A percentile compares a stretch with the other conserved stretches of the same genome.
These are phyloP conservation scores for Myzus persicae DNA, from an alignment of 1,140 invertebrate genomes.

Conservation along the genomic window DNA sequence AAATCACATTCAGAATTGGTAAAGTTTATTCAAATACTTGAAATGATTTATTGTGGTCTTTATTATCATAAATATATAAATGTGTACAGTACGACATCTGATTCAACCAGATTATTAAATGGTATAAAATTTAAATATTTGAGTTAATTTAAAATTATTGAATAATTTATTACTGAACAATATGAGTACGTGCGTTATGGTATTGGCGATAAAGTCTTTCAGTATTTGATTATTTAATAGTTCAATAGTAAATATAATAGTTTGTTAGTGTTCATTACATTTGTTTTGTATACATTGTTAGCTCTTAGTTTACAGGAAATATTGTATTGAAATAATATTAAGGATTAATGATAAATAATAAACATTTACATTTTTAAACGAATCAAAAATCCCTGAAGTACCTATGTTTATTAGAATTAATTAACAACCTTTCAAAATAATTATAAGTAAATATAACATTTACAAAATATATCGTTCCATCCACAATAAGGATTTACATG, in stretches of 20 bases:
- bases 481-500: neutral
- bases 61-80: neutral
- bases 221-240: neutral
- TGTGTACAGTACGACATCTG: neutral
- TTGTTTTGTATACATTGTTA: neutral
- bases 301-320: neutral
- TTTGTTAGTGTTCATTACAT: neutral
- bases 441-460: neutral
- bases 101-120: neutral
- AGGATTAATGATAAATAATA: neutral
- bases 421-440: neutral
- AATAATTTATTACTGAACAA: neutral
- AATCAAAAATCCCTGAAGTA: neutral
- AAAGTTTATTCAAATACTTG: neutral
- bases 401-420: neutral
- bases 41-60: neutral
- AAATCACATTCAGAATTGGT: neutral
- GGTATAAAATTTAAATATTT: neutral
- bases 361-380: neutral
- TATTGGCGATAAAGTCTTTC: neutral
- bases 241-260: neutral
- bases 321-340: neutral
- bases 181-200: neutral
- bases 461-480: neutral
- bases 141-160: neutral